These are phyloP conservation scores for Luidia sarsii DNA, from an alignment of 53 echinoderm and acorn worm species.

Conservation along the genomic window DNA sequence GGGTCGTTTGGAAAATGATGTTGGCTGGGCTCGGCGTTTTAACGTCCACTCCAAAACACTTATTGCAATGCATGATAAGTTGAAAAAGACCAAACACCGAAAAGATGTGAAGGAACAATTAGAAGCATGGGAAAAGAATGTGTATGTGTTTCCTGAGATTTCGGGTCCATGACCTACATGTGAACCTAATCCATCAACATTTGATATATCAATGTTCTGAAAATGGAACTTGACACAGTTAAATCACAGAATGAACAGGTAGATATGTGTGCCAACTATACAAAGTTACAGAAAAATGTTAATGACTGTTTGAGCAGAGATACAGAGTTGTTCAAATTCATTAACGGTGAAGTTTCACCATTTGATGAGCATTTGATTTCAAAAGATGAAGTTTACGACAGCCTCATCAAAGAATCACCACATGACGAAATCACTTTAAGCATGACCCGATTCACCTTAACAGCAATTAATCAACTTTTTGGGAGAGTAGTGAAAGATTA, in stretches of 20 bases:
- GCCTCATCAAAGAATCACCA: background rate
- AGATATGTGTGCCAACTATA: slow-evolving; percentile 22
- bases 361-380: background rate
- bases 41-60: background rate
- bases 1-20: background rate
- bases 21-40: background rate
- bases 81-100: background rate
- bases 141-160: too few relatives aligned
- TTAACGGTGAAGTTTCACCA: background rate
- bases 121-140: background rate
- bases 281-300: background rate
- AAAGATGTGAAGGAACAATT: background rate
- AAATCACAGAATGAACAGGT: too few relatives aligned
- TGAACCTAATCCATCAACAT: too few relatives aligned
- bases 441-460: slow-evolving; percentile 13
- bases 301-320: background rate
- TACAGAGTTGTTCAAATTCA: background rate
- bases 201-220: too few relatives aligned
- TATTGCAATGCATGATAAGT: background rate
- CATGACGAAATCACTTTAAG: slow-evolving; percentile 4
- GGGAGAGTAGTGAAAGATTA: background rate
- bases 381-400: slow-evolving; percentile 20
- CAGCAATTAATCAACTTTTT: slow-evolving; percentile 9
- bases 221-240: too few relatives aligned
- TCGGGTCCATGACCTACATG: too few relatives aligned